phyloP scores from a whole-genome alignment of 2,888 invertebrate genomes.

The Tipula lateralis region DNA sequence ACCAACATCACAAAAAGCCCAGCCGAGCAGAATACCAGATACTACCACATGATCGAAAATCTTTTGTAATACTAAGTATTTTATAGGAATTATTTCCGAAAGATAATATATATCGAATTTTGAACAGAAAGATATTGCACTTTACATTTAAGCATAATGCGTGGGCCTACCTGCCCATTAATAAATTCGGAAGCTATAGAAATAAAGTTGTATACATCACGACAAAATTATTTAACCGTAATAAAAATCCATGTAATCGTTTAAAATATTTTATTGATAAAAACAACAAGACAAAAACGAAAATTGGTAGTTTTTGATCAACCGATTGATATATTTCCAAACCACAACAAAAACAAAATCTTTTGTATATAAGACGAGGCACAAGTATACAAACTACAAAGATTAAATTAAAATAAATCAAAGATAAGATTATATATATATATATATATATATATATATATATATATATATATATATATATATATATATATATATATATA shows the following conservation, averaged over 20 bases:
- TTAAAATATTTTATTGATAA: neutral
- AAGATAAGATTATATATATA: neutral
- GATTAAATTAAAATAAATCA: conserved; percentile 24
- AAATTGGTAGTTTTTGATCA: neutral
- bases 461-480: neutral
- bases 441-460: neutral
- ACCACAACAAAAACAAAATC: neutral
- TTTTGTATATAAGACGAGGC: neutral
- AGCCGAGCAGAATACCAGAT: too few relatives aligned
- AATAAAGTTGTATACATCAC: neutral
- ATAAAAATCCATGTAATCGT: neutral
- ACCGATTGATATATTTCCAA: conserved; percentile 21
- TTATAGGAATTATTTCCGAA: too few relatives aligned
- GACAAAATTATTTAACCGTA: neutral
- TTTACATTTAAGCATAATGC: too few relatives aligned
- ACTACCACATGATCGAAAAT: too few relatives aligned
- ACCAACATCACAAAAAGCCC: too few relatives aligned
- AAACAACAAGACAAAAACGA: neutral
- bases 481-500: neutral
- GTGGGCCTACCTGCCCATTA: neutral
- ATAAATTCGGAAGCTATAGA: neutral
- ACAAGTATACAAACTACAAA: neutral
- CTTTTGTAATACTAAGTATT: too few relatives aligned
- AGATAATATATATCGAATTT: too few relatives aligned
- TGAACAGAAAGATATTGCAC: too few relatives aligned